Evolutionary conservation across 2,888 invertebrate species (phyloP).

Genomic region (Amphipoea oculea): DNA sequence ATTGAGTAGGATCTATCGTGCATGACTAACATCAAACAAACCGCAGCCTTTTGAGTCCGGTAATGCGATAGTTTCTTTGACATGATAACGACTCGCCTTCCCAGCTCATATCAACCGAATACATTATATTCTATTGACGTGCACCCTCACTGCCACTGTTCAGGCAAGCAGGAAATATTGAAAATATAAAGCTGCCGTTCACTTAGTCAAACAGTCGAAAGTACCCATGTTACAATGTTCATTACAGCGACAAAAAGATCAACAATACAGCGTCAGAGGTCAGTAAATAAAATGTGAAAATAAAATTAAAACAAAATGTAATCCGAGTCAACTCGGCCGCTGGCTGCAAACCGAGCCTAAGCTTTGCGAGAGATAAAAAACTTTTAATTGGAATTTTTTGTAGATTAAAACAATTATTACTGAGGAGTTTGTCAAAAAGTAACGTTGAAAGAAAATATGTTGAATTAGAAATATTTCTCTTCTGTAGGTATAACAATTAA

Average conservation of each 20-base stretch:
- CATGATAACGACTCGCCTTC: slow-evolving; percentile 87
- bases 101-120: slow-evolving; percentile 83
- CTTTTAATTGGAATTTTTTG: slow-evolving; percentile 86
- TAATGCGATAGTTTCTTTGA: slow-evolving; percentile 90
- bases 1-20: slow-evolving; percentile 75
- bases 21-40: slow-evolving; percentile 85
- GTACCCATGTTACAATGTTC: slow-evolving; percentile 41
- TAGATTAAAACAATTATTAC: slow-evolving; percentile 86
- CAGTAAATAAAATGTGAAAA: slow-evolving; percentile 71
- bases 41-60: slow-evolving; percentile 86
- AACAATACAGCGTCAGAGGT: slow-evolving; percentile 61
- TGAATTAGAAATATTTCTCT: slow-evolving; percentile 52
- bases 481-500: slow-evolving; percentile 29
- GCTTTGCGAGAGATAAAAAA: slow-evolving; percentile 83
- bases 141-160: slow-evolving; percentile 65
- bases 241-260: slow-evolving; percentile 59
- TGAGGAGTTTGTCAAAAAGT: slow-evolving; percentile 77
- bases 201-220: slow-evolving; percentile 18
- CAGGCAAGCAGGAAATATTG: slow-evolving; percentile 76
- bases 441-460: slow-evolving; percentile 74
- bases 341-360: slow-evolving; percentile 78
- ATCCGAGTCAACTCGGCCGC: slow-evolving; percentile 69
- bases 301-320: slow-evolving; percentile 69
- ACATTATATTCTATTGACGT: slow-evolving; percentile 83
- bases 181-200: slow-evolving; percentile 70